Percentiles rank a stretch among this genome's conserved stretches.
Conservation (phyloP, 1,140 invertebrate species). For the Ostrea denselamellosa region DNA sequence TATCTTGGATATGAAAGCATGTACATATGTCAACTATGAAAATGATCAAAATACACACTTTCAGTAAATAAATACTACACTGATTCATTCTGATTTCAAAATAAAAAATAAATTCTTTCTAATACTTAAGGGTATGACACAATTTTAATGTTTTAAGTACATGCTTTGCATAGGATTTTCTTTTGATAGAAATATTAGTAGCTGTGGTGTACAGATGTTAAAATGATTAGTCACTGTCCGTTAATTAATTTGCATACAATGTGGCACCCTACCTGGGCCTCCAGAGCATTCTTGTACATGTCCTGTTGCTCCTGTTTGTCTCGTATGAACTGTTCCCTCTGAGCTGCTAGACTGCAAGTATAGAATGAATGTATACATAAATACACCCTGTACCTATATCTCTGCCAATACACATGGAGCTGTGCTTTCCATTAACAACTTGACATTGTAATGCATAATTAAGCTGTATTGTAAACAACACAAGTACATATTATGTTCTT, state of each 20-base stretch:
- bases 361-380: neutral
- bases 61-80: too few relatives aligned
- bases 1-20: neutral
- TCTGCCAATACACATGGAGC: too few relatives aligned
- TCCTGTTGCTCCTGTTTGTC: conserved; percentile 73
- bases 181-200: neutral
- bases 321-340: conserved; percentile 75
- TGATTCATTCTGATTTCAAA: too few relatives aligned
- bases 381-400: too few relatives aligned
- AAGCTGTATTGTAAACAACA: too few relatives aligned
- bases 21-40: neutral
- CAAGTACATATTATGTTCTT: too few relatives aligned
- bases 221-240: neutral
- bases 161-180: neutral
- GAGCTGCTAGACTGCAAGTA: conserved; percentile 75
- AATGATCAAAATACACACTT: neutral
- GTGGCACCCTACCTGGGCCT: conserved; percentile 71
- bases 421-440: too few relatives aligned
- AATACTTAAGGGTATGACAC: neutral
- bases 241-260: neutral
- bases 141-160: neutral
- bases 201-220: neutral
- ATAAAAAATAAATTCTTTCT: too few relatives aligned
- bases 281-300: conserved; percentile 75
- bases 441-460: too few relatives aligned